Percentiles rank a stretch among this genome's conserved stretches.
phyloP scores from a whole-genome alignment of 2,113 vertebrate genomes.

The Sceloporus tristichus region DNA sequence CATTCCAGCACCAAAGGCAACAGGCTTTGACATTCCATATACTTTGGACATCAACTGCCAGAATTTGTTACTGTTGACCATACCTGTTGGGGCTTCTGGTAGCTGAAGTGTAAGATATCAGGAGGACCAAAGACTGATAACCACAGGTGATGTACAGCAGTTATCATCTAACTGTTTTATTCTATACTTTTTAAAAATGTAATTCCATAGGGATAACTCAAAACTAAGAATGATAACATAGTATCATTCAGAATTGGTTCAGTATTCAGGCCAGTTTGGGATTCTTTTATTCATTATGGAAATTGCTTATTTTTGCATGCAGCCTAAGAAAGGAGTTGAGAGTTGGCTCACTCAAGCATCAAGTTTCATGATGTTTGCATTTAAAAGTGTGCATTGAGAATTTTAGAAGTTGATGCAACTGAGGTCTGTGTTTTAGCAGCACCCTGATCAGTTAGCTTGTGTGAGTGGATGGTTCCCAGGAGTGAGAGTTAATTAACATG shows the following conservation, averaged over 20 bases:
- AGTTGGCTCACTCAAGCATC: background rate
- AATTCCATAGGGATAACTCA: no score
- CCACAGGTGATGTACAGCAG: no score
- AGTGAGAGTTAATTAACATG: conserved; percentile 1
- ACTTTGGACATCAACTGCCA: no score
- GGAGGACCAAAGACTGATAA: no score
- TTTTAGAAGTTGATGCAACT: background rate
- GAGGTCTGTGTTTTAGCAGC: background rate
- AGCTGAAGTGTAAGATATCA: no score
- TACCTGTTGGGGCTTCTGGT: no score
- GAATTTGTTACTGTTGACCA: no score
- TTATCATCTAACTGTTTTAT: no score
- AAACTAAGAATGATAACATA: no score
- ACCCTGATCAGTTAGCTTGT: background rate
- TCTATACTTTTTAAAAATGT: no score
- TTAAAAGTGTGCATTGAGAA: background rate
- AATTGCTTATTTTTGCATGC: background rate
- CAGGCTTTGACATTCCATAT: no score
- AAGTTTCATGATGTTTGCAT: background rate
- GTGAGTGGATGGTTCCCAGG: background rate
- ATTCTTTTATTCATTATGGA: background rate
- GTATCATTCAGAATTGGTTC: background rate
- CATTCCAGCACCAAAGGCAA: background rate
- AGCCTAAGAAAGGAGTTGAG: background rate
- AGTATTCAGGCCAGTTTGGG: background rate